These are phyloP conservation scores for Dipus sagitta DNA, from an alignment of 2,797 vertebrate genomes.

Conservation along the genomic window DNA sequence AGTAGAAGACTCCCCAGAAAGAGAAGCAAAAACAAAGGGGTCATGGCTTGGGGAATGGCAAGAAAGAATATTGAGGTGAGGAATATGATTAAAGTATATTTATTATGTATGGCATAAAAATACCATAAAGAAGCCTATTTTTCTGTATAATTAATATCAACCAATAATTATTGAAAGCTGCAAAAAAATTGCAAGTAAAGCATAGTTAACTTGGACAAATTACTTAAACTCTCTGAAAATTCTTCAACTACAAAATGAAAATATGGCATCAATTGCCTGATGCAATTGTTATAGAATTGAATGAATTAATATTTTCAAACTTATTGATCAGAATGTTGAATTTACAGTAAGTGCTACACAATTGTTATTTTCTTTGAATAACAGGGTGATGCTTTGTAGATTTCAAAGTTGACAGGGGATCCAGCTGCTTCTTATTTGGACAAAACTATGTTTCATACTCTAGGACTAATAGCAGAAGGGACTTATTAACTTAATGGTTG, in stretches of 20 bases:
- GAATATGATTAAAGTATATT: too few species aligned
- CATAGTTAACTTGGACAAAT: not conserved
- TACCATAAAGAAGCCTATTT: too few species aligned
- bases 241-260: not conserved
- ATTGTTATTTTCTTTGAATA: not conserved
- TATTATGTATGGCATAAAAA: too few species aligned
- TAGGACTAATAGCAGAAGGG: conserved; percentile 43
- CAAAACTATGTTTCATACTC: conserved; percentile 1
- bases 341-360: not conserved
- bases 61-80: too few species aligned
- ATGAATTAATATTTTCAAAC: conserved; percentile 37
- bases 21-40: too few species aligned
- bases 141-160: not conserved
- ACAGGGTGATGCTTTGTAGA: not conserved
- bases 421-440: conserved; percentile 59
- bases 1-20: too few species aligned
- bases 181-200: not conserved
- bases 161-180: not conserved
- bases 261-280: not conserved
- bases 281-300: not conserved
- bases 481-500: conserved; percentile 43
- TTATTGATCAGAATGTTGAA: not conserved
- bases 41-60: too few species aligned
- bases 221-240: not conserved
- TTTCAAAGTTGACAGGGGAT: not conserved